Percentiles rank a stretch among this genome's conserved stretches.
Conservation (phyloP, 2,888 invertebrate species). For the Chrysodeixis includens region DNA sequence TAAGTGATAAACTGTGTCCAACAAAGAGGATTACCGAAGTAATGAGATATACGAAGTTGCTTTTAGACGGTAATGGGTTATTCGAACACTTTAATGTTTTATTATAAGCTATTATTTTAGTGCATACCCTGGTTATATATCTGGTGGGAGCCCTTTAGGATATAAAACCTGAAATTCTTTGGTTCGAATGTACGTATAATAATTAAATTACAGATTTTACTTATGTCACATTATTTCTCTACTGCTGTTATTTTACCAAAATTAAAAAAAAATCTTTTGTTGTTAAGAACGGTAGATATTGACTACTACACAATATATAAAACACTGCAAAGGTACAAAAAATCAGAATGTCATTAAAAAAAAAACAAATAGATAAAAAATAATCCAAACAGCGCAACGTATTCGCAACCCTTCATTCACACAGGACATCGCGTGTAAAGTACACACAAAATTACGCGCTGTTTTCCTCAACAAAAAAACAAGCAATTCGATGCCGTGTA, state of each 20-base stretch:
- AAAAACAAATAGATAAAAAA: slow-evolving; percentile 43
- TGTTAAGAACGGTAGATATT: too few species aligned
- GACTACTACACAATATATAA: too few species aligned
- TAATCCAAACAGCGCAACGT: slow-evolving; percentile 28
- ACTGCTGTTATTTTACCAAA: too few species aligned
- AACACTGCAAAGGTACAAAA: slow-evolving; percentile 2
- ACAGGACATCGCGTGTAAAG: slow-evolving; percentile 60
- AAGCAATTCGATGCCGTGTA: slow-evolving; percentile 56
- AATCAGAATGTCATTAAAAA: slow-evolving; percentile 7
- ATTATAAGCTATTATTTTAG: neutral
- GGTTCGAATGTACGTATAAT: too few species aligned
- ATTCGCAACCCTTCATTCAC: slow-evolving; percentile 57
- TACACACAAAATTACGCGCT: slow-evolving; percentile 54
- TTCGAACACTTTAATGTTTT: neutral
- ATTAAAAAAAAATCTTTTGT: too few species aligned
- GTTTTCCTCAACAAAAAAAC: slow-evolving; percentile 57
- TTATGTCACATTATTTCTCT: too few species aligned
- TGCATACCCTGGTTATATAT: neutral
- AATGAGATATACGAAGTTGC: slow-evolving; percentile 14
- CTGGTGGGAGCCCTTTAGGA: neutral
- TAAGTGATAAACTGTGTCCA: slow-evolving; percentile 12
- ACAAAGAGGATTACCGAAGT: slow-evolving; percentile 14
- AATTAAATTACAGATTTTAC: too few species aligned
- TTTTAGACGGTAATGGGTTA: slow-evolving; percentile 6
- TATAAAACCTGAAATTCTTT: neutral